Percentiles rank a stretch among this genome's conserved stretches.
Evolutionary conservation across 2,888 invertebrate genomes (phyloP).

Genomic region (Meandrusa payeni): DNA sequence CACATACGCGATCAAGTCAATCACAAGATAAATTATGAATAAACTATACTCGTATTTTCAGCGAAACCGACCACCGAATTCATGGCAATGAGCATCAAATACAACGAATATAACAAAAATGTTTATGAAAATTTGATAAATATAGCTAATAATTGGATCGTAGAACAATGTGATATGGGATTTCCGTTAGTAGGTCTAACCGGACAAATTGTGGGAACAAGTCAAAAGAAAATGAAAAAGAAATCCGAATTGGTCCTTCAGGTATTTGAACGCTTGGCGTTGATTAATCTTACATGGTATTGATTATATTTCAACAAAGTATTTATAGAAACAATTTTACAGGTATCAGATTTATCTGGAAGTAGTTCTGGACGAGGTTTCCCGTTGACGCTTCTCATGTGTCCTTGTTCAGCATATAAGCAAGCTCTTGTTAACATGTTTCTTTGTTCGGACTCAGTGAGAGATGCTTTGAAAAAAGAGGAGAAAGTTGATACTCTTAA

Average conservation of each 20-base stretch:
- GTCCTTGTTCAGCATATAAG: constrained; percentile 56
- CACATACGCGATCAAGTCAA: no score
- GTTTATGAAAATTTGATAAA: constrained; percentile 57
- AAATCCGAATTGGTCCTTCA: constrained; percentile 61
- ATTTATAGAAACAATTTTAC: constrained; percentile 27
- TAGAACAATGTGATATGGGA: constrained; percentile 57
- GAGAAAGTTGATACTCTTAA: constrained; percentile 49
- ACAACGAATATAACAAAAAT: constrained; percentile 61
- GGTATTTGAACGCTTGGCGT: constrained; percentile 35
- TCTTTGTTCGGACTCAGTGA: constrained; percentile 36
- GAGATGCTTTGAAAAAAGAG: constrained; percentile 47
- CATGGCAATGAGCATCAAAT: constrained; percentile 52
- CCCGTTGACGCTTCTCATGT: constrained; percentile 58
- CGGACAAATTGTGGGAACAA: constrained; percentile 51
- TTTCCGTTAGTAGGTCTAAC: constrained; percentile 52
- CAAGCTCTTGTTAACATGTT: constrained; percentile 55
- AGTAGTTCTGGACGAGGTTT: constrained; percentile 63
- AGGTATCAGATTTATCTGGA: constrained; percentile 48
- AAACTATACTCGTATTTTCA: constrained; percentile 26
- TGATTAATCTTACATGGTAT: no score
- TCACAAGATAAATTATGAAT: no score
- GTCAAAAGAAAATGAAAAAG: constrained; percentile 60
- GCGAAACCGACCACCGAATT: constrained; percentile 56
- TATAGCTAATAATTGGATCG: constrained; percentile 66
- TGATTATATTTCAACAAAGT: no score